These are phyloP conservation scores for Pimpla rufipes DNA, from an alignment of 2,888 invertebrate species.

Conservation along the genomic window DNA sequence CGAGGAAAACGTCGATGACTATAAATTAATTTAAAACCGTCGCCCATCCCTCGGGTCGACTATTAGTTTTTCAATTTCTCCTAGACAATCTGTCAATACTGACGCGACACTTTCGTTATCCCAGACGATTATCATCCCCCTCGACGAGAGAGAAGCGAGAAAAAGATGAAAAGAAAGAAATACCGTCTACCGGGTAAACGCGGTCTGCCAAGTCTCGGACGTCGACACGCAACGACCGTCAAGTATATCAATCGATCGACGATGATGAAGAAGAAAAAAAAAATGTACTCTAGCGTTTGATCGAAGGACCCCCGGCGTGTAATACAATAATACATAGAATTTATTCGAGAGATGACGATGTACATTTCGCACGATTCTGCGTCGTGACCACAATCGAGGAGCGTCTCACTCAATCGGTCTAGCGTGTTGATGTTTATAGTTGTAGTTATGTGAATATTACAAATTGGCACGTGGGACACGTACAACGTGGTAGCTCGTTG, in stretches of 20 bases:
- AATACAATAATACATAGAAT: slow-evolving; percentile 42
- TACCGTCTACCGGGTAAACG: neutral
- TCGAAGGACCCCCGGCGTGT: slow-evolving; percentile 13
- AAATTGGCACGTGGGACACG: slow-evolving; percentile 66
- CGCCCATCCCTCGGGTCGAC: no score
- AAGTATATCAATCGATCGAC: slow-evolving; percentile 15
- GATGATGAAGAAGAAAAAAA: no score
- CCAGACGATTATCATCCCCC: slow-evolving; percentile 21
- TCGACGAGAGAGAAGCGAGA: slow-evolving; percentile 14
- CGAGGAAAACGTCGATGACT: no score
- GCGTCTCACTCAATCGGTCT: slow-evolving; percentile 49
- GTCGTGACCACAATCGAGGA: slow-evolving; percentile 25
- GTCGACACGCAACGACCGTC: slow-evolving; percentile 49
- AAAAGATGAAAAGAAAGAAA: slow-evolving; percentile 7
- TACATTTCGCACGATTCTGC: slow-evolving; percentile 19
- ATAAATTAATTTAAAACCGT: no score
- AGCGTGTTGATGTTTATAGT: slow-evolving; percentile 65
- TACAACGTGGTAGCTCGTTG: slow-evolving; percentile 59
- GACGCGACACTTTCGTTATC: slow-evolving; percentile 3
- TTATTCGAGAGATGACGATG: slow-evolving; percentile 34
- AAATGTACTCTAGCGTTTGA: slow-evolving; percentile 25
- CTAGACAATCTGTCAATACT: slow-evolving; percentile 50
- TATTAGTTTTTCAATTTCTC: slow-evolving; percentile 6
- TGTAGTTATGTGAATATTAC: slow-evolving; percentile 71
- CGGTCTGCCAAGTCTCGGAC: slow-evolving; percentile 46